Evolutionary conservation across 2,888 invertebrate species (phyloP).

Genomic region (Therioaphis trifolii): DNA sequence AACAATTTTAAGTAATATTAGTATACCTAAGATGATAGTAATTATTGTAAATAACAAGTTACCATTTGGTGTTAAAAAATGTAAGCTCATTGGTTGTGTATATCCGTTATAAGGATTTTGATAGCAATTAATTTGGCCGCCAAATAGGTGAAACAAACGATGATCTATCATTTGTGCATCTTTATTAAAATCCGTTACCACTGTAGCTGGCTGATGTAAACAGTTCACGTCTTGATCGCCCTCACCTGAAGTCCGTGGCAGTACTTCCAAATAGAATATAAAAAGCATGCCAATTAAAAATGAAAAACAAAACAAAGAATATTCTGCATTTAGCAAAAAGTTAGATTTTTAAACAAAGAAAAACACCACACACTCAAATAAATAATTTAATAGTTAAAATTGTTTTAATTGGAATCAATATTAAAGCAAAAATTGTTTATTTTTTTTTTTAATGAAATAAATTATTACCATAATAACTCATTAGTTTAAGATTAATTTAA

Average conservation of each 20-base stretch:
- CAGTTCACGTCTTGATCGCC: constrained; percentile 53
- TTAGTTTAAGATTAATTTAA: constrained; percentile 30
- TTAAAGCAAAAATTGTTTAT: constrained; percentile 9
- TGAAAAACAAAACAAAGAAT: constrained; percentile 60
- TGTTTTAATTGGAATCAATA: constrained; percentile 26
- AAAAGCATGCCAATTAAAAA: constrained; percentile 62
- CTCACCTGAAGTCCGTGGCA: constrained; percentile 63
- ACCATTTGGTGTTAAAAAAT: constrained; percentile 61
- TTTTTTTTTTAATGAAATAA: neutral
- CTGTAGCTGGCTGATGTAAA: constrained; percentile 57
- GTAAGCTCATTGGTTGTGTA: constrained; percentile 54
- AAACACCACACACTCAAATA: constrained; percentile 51
- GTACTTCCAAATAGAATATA: constrained; percentile 62
- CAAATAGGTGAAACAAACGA: constrained; percentile 58
- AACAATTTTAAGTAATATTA: constrained; percentile 32
- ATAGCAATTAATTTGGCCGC: constrained; percentile 53
- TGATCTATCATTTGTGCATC: constrained; percentile 55
- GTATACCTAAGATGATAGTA: constrained; percentile 41
- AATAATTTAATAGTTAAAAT: constrained; percentile 27
- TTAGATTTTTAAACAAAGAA: constrained; percentile 53
- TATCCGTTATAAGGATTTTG: constrained; percentile 61
- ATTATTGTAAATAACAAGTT: constrained; percentile 57
- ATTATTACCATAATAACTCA: constrained; percentile 1
- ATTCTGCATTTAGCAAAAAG: constrained; percentile 53
- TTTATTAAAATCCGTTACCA: constrained; percentile 57